phyloP scores from a whole-genome alignment of 2,113 vertebrate species.

The Menidia beryllina region DNA sequence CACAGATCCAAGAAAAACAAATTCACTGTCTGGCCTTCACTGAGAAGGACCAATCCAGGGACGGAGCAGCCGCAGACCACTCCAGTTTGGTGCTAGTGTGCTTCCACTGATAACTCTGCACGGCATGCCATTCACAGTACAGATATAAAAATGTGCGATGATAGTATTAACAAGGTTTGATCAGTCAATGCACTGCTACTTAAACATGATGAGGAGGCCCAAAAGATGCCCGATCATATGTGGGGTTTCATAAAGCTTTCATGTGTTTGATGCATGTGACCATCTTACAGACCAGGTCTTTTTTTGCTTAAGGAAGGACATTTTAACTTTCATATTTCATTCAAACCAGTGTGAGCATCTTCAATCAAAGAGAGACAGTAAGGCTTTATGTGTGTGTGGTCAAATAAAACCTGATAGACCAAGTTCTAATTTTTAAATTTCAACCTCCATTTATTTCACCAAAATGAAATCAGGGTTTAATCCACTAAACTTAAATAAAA shows the following conservation, averaged over 20 bases:
- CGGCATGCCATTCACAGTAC: constrained; percentile 22
- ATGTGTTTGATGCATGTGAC: constrained; percentile 64
- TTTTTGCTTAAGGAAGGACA: constrained; percentile 66
- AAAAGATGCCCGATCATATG: constrained; percentile 35
- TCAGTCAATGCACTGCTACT: not conserved
- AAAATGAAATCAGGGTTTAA: constrained; percentile 72
- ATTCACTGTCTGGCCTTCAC: constrained; percentile 11
- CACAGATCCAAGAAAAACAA: constrained; percentile 10
- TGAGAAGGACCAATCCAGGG: constrained; percentile 31
- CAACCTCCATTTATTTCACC: constrained; percentile 84
- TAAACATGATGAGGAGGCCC: too few relatives aligned
- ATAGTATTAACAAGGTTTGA: not conserved
- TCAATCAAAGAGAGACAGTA: not conserved
- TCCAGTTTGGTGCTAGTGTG: constrained; percentile 15
- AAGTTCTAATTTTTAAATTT: constrained; percentile 73
- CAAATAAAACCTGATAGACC: constrained; percentile 71
- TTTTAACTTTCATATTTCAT: constrained; percentile 71
- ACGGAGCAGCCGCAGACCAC: constrained; percentile 38
- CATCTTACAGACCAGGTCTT: constrained; percentile 58
- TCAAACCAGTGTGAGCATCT: not conserved
- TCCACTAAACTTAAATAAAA: constrained; percentile 85
- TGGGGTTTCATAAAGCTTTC: constrained; percentile 67
- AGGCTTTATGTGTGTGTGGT: constrained; percentile 28
- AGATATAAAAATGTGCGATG: constrained; percentile 1
- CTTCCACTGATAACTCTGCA: constrained; percentile 13